Base-by-base conservation (phyloP, 2,797 vertebrate genomes). In the Tangara arthus region DNA sequence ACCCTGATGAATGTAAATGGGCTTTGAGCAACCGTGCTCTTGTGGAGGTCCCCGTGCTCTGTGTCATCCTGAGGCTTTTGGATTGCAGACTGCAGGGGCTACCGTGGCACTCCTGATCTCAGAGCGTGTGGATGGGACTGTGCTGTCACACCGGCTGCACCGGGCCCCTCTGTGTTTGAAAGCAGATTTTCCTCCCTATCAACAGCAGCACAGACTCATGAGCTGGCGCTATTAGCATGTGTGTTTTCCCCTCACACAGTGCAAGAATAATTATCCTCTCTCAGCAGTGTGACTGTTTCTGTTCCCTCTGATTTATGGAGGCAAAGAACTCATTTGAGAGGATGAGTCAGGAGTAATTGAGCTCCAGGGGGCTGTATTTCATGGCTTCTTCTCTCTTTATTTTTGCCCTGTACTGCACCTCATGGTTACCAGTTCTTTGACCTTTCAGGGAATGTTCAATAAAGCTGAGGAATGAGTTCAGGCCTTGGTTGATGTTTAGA, bases 281-380 rank as follows among this genome's bases (percentile, higher is more conserved):
- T 65, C 83, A 68, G 86, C 86, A 82, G 64, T 30, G 34, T 0
- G 2, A 88, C 80, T 90, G 76, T 87, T 95, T 92, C 96, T 96
- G 88, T 89, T 96, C 83, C 44, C 63, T 93, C 90, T 96, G 94
- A 95, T 94, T 94, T 96, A 94, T 86, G 59, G 75, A 92, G 71
- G 91, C 84, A 95, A 95, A 82, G 86, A 95, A 86, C 86, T 97
- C 34, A 1, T 93, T 95, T 91, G 89, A 87, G 84, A 94, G 88
- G 63, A 96, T 96, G 95, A 97, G 88, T 96, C 92, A 96, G 88
- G 95, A 94, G 72, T 96, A 95, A 96, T 93, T 95, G 90, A 94
- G 87, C 94, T 93, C 81, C 18, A 47, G 90, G 87, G 93, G 72
- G 35, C 72, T 93, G 72, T 89, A 85, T 85, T 95, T 94, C 55